phyloP scores from a whole-genome alignment of 2,888 invertebrate species.

The Dinocampus coccinellae region DNA sequence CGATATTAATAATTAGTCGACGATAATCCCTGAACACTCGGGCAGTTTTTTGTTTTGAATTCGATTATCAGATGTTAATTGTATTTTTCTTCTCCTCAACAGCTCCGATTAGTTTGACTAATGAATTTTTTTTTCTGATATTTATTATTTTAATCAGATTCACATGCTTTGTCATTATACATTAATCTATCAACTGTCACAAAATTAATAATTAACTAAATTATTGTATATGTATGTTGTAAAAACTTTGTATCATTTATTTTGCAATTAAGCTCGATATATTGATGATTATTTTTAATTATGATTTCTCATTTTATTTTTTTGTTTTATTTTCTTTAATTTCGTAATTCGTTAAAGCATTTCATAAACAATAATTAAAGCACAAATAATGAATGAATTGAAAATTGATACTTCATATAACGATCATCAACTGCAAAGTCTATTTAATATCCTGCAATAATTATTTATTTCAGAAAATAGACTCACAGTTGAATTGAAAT shows the following conservation, averaged over 20 bases:
- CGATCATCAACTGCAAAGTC: neutral
- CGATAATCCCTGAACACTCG: constrained; percentile 45
- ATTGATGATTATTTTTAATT: neutral
- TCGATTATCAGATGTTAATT: constrained; percentile 11
- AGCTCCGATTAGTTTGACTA: neutral
- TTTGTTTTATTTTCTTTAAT: neutral
- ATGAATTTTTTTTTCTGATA: neutral
- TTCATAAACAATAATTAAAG: neutral
- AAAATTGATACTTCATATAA: neutral
- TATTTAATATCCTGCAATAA: neutral
- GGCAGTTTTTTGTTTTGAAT: constrained; percentile 41
- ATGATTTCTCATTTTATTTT: neutral
- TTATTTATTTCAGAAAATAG: neutral
- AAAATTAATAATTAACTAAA: neutral
- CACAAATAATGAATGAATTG: neutral
- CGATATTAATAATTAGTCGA: constrained; percentile 9
- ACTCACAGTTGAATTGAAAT: neutral
- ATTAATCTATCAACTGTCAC: neutral
- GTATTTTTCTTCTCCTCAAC: neutral
- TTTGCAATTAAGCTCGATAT: neutral
- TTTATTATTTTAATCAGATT: neutral
- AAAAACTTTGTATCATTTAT: neutral
- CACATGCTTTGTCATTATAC: no score
- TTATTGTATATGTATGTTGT: neutral
- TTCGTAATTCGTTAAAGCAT: neutral